Evolutionary conservation across 2,113 vertebrate genomes (phyloP), one percentile per base, ranked within the genome.

Genomic region (Axis porcinus): DNA sequence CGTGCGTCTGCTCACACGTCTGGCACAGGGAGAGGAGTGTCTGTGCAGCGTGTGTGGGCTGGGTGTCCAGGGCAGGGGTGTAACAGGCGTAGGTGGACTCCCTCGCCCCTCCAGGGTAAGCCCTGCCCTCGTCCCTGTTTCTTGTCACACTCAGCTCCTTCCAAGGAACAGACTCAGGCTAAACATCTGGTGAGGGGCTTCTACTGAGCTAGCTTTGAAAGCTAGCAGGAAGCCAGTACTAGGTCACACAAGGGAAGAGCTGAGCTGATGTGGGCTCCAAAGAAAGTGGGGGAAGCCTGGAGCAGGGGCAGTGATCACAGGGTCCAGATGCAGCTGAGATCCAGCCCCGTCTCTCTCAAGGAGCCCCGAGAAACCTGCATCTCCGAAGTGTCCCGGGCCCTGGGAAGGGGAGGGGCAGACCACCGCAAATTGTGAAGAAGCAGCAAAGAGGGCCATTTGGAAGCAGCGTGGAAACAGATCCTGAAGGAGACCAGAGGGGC

Each of bases 181-280:
- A 30, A 13, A 36, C 33, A 86, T 11, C 86, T 54, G 62, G 50
- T 10, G 45, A 43, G 55, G 15, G 33, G 36, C 62, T 52, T 70
- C 58, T 33, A 10, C n/a, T 6, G n/a, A n/a, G 57, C 57, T 95
- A 82, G 82, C 89, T 91, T 87, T 98, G 96, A 98, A 95, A 98
- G 97, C 43, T 97, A 94, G 95, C 67, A 93, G 97, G 98, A 88
- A 6, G n/a, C n/a, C 28, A 58, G 96, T 86, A 1, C 91, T 45
- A 57, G 95, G 95, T 95, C 96, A 70, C 55, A 30, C 27, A 55
- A 91, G 36, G 76, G 36, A 86, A 13, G 92, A 57, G 28, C 54
- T 43, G 92, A 96, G 50, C 91, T 30, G 97, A 40, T 47, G 16
- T 0, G 21, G 54, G 95, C 83, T 74, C 95, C 98, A 97, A 97